These are phyloP conservation scores for Nibea coibor DNA, from an alignment of 2,113 vertebrate species.

Conservation along the genomic window DNA sequence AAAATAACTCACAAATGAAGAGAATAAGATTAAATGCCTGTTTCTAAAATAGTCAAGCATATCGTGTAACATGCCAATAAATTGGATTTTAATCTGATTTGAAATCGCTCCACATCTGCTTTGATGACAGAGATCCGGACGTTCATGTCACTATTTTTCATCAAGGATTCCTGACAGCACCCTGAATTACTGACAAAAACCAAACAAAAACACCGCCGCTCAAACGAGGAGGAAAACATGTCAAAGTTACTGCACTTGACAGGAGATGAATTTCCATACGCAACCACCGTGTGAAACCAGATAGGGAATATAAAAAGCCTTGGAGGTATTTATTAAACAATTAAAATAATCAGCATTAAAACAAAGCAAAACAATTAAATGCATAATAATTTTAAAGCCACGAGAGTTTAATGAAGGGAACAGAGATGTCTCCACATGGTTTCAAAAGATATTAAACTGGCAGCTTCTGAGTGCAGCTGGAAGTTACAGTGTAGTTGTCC, in stretches of 20 bases:
- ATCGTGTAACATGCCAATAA: not conserved
- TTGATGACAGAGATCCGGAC: slow-evolving; percentile 37
- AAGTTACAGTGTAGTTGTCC: slow-evolving; percentile 26
- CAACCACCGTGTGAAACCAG: slow-evolving; percentile 23
- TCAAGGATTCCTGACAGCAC: slow-evolving; percentile 27
- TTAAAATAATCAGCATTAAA: slow-evolving; percentile 43
- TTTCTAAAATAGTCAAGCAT: slow-evolving; percentile 10
- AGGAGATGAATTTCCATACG: slow-evolving; percentile 37
- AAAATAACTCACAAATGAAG: not conserved
- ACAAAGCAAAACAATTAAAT: slow-evolving; percentile 31
- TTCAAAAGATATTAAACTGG: slow-evolving; percentile 25
- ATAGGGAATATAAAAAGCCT: slow-evolving; percentile 45
- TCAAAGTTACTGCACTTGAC: slow-evolving; percentile 27
- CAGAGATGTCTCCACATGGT: slow-evolving; percentile 16
- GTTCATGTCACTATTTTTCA: slow-evolving; percentile 28
- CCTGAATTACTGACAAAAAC: slow-evolving; percentile 13
- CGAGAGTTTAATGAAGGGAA: slow-evolving; percentile 14
- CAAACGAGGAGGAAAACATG: slow-evolving; percentile 18
- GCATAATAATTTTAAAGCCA: slow-evolving; percentile 15
- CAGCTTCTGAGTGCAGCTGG: slow-evolving; percentile 5
- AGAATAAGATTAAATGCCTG: slow-evolving; percentile 2
- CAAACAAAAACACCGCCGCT: slow-evolving; percentile 7
- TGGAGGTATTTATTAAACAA: slow-evolving; percentile 44
- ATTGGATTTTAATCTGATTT: slow-evolving; percentile 27
- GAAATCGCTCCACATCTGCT: slow-evolving; percentile 28